A percentile compares a stretch with the other conserved stretches of the same genome.
These are phyloP conservation scores for Saccostrea cuccullata DNA, from an alignment of 1,140 invertebrate species.

Conservation along the genomic window DNA sequence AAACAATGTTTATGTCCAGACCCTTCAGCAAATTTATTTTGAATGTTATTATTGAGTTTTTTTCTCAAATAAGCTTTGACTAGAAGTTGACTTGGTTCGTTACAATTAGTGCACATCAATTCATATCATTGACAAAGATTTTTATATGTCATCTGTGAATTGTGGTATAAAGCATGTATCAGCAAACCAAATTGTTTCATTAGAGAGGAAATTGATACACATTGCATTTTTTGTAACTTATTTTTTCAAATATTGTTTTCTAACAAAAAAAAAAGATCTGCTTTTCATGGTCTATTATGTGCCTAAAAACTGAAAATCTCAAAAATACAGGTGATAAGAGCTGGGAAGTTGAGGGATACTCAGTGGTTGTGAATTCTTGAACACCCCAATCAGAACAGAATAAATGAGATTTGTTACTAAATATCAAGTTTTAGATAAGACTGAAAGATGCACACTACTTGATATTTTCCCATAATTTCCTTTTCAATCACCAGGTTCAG, in stretches of 20 bases:
- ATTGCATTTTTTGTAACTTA: too few relatives aligned
- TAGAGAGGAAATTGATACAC: too few relatives aligned
- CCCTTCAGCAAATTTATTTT: too few relatives aligned
- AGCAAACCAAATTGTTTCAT: too few relatives aligned
- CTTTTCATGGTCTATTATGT: neutral
- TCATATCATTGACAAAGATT: too few relatives aligned
- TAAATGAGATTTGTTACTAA: neutral
- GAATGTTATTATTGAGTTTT: too few relatives aligned
- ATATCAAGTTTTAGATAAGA: neutral
- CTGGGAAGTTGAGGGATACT: neutral
- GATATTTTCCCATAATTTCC: neutral
- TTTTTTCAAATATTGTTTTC: too few relatives aligned
- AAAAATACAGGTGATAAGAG: neutral
- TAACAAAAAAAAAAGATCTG: neutral
- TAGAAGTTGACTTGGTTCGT: too few relatives aligned
- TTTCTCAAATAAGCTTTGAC: too few relatives aligned
- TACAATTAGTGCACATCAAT: too few relatives aligned
- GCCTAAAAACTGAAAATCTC: neutral
- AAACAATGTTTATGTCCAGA: neutral
- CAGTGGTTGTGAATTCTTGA: neutral
- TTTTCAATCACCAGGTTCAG: slow-evolving; percentile 5
- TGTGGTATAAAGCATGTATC: too few relatives aligned
- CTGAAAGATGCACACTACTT: neutral
- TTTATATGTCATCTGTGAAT: too few relatives aligned
- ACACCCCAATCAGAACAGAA: neutral